phyloP scores from a whole-genome alignment of 2,797 vertebrate species.

The Emydoidea blandingii region DNA sequence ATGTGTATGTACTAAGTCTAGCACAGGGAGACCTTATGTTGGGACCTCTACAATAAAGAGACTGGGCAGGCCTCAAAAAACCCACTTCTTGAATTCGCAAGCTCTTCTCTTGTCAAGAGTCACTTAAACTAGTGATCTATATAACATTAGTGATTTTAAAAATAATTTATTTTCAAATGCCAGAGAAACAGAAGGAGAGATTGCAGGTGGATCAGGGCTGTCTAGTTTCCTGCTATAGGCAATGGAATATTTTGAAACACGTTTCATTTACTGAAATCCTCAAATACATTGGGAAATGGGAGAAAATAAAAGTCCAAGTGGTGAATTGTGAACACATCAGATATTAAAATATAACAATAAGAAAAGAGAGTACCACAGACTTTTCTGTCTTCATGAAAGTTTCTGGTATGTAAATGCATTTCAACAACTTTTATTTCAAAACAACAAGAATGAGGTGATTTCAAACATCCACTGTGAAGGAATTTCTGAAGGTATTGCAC shows the following conservation, averaged over 20 bases:
- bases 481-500: rapidly evolving
- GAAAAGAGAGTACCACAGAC: background rate
- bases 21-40: no score
- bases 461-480: background rate
- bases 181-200: no score
- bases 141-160: no score
- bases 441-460: background rate
- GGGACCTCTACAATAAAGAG: no score
- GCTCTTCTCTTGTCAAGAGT: no score
- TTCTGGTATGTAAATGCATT: slow-evolving; percentile 4
- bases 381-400: background rate
- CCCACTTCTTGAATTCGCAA: no score
- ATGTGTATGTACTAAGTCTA: rapidly evolving
- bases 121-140: no score
- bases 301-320: background rate
- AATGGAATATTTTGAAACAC: background rate
- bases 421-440: background rate
- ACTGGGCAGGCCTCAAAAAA: no score
- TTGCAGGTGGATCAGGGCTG: background rate
- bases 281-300: background rate
- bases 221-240: background rate
- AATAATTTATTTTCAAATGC: no score
- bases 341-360: background rate
- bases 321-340: background rate
- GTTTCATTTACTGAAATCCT: background rate